These are phyloP conservation scores for Automeris io DNA, from an alignment of 2,888 invertebrate genomes.

Conservation along the genomic window DNA sequence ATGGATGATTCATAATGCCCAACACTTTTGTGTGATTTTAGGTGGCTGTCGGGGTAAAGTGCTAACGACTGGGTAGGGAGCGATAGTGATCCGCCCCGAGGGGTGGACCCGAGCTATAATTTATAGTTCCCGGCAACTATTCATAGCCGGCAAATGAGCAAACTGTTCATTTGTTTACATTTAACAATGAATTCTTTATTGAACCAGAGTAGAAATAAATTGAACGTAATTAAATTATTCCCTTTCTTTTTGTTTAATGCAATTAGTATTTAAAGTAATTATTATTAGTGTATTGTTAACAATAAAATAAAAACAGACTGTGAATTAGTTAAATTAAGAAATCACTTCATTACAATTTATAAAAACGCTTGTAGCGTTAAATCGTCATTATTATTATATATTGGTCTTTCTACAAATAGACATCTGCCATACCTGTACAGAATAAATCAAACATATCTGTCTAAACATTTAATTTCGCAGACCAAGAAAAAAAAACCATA, in stretches of 20 bases:
- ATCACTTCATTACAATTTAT: too few relatives aligned
- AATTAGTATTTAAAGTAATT: too few relatives aligned
- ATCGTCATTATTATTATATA: neutral
- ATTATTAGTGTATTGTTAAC: too few relatives aligned
- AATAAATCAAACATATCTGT: constrained; percentile 7
- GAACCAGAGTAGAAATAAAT: too few relatives aligned
- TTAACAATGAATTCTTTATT: neutral
- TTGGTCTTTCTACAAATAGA: neutral
- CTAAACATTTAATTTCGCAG: constrained; percentile 1
- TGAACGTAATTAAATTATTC: too few relatives aligned
- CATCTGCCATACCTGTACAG: neutral
- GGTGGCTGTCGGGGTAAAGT: neutral
- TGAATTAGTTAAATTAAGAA: neutral
- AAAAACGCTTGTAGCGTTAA: too few relatives aligned
- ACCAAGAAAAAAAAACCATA: constrained; percentile 3
- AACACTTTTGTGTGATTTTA: neutral
- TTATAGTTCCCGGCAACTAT: constrained; percentile 9
- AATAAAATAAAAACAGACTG: too few relatives aligned
- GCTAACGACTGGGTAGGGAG: neutral
- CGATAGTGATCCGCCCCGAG: constrained; percentile 15
- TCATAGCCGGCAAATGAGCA: constrained; percentile 1
- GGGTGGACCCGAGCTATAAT: constrained; percentile 12
- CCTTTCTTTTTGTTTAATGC: too few relatives aligned
- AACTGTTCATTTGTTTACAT: neutral
- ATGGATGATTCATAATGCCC: neutral